Evolutionary conservation across 35 echinoderm and acorn worm species (phyloP).

Genomic region (Acanthaster planci): DNA sequence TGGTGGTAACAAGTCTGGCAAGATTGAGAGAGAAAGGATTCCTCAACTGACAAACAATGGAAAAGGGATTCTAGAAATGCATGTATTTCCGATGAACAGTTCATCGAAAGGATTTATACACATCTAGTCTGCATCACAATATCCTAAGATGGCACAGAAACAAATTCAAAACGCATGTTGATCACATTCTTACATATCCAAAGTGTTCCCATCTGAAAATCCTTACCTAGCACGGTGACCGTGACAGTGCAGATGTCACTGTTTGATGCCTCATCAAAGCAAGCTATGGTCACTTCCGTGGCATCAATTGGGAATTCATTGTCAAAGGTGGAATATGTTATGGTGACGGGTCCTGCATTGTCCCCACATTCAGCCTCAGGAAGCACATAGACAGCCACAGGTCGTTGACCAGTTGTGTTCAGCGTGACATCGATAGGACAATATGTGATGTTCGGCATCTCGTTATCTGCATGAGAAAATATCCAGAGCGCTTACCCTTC

Average conservation of each 20-base stretch:
- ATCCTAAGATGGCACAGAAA: background rate
- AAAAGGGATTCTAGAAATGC: background rate
- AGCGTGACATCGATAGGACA: slow-evolving; percentile 31
- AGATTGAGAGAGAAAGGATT: background rate
- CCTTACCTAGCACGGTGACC: slow-evolving; percentile 50
- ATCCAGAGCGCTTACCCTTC: too few species aligned
- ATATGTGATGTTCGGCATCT: slow-evolving; percentile 16
- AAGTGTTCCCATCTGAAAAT: background rate
- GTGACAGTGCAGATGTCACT: slow-evolving; percentile 30
- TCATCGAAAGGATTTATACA: background rate
- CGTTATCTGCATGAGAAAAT: slow-evolving; percentile 17
- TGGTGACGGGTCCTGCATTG: background rate
- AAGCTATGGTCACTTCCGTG: slow-evolving; percentile 6
- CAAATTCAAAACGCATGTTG: background rate
- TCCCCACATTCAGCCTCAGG: slow-evolving; percentile 14
- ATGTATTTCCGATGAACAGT: background rate
- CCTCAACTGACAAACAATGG: background rate
- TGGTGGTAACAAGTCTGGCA: background rate
- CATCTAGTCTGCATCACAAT: background rate
- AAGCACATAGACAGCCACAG: background rate
- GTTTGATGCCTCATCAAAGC: slow-evolving; percentile 19
- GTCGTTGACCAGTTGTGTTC: background rate
- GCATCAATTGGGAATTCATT: slow-evolving; percentile 25
- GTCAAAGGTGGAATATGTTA: background rate
- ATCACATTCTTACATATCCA: background rate